These are phyloP conservation scores for Rhea pennata DNA, from an alignment of 2,113 vertebrate genomes.

Conservation along the genomic window DNA sequence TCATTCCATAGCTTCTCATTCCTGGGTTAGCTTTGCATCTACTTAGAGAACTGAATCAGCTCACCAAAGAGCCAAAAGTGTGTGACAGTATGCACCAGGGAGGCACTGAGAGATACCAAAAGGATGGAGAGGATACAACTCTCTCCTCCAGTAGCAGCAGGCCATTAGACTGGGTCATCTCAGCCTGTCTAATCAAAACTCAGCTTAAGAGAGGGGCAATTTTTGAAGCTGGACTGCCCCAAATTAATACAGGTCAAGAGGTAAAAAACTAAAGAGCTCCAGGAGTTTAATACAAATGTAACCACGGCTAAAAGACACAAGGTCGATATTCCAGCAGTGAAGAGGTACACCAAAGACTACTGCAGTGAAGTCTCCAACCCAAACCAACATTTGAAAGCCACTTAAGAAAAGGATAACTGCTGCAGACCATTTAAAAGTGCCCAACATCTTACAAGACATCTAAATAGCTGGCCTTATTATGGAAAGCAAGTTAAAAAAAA, in stretches of 20 bases:
- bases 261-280: not conserved
- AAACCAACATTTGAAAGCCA: not conserved
- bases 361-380: not conserved
- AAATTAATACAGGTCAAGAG: not conserved
- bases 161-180: not conserved
- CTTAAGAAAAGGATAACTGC: slow-evolving; percentile 12
- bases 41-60: not conserved
- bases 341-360: not conserved
- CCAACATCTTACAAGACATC: not conserved
- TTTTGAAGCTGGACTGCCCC: not conserved
- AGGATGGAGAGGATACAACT: not conserved
- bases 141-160: not conserved
- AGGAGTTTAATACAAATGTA: not conserved
- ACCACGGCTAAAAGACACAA: not conserved
- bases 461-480: not conserved
- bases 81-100: not conserved
- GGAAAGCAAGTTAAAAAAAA: not conserved
- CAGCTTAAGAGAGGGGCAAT: not conserved
- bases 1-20: not conserved
- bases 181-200: not conserved
- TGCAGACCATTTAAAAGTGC: slow-evolving; percentile 24
- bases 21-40: not conserved
- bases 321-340: not conserved
- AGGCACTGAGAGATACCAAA: not conserved
- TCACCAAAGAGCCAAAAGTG: not conserved